phyloP scores from a whole-genome alignment of 2,113 vertebrate genomes.

The Gymnobelideus leadbeateri region DNA sequence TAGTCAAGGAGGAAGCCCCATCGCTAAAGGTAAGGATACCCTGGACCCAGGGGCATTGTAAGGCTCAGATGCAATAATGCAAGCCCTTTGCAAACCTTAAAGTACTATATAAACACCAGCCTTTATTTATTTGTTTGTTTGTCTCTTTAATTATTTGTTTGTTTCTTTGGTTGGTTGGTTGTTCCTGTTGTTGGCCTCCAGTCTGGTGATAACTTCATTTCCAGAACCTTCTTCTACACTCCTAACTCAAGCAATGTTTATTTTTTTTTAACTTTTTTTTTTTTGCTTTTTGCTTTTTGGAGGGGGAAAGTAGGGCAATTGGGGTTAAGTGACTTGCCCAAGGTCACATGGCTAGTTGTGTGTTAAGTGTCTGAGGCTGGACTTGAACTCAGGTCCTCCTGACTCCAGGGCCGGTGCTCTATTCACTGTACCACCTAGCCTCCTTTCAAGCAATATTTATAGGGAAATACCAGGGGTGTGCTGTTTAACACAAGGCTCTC shows the following conservation, averaged over 20 bases:
- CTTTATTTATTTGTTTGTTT: too few species aligned
- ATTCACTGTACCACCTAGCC: too few species aligned
- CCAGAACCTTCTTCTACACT: neutral
- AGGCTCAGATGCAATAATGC: neutral
- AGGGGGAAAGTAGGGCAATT: too few species aligned
- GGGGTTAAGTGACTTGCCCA: too few species aligned
- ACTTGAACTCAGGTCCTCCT: too few species aligned
- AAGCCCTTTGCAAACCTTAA: neutral
- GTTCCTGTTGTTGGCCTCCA: neutral
- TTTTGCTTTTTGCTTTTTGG: too few species aligned
- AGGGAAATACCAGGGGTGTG: neutral
- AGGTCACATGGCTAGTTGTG: too few species aligned
- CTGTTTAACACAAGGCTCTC: neutral
- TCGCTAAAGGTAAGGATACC: neutral
- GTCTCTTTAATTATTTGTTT: too few species aligned
- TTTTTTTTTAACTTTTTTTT: too few species aligned
- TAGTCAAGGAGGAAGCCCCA: neutral
- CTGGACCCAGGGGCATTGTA: neutral
- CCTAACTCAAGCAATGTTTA: neutral
- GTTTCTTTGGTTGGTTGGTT: neutral
- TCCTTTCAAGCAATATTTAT: too few species aligned
- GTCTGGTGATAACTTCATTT: neutral
- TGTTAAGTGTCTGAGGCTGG: too few species aligned
- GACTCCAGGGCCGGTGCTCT: too few species aligned
- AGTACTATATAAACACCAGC: neutral